A percentile compares a stretch with the other conserved stretches of the same genome.
phyloP scores from a whole-genome alignment of 1,140 invertebrate genomes.

The Agrypnia vestita region DNA sequence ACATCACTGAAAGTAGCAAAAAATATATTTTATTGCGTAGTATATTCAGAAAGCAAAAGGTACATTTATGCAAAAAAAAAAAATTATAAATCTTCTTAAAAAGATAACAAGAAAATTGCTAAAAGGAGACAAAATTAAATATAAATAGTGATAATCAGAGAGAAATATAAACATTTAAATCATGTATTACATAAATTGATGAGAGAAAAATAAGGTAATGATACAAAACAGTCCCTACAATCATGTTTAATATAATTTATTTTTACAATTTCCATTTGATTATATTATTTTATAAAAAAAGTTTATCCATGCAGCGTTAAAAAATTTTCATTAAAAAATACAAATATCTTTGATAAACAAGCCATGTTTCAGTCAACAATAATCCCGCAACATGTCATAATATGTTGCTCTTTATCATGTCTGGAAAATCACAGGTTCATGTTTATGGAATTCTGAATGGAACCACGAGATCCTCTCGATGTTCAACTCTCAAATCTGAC shows the following conservation, averaged over 20 bases:
- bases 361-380: conserved; percentile 49
- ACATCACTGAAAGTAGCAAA: too few species aligned
- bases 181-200: too few species aligned
- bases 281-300: conserved; percentile 8
- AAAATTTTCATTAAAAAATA: conserved; percentile 14
- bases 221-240: background rate
- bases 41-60: too few species aligned
- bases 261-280: too few species aligned
- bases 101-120: too few species aligned
- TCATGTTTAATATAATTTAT: too few species aligned
- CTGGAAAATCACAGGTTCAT: background rate
- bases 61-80: too few species aligned
- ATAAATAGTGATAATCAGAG: too few species aligned
- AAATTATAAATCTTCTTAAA: too few species aligned
- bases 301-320: background rate
- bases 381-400: conserved; percentile 57
- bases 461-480: conserved; percentile 87
- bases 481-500: conserved; percentile 82
- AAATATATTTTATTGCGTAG: too few species aligned
- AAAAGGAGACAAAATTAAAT: too few species aligned
- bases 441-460: conserved; percentile 78
- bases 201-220: background rate
- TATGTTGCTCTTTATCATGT: conserved; percentile 23
- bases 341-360: background rate
- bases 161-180: too few species aligned